Evolutionary conservation across 1,140 invertebrate genomes (phyloP).

Genomic region (Drosophila orena): DNA sequence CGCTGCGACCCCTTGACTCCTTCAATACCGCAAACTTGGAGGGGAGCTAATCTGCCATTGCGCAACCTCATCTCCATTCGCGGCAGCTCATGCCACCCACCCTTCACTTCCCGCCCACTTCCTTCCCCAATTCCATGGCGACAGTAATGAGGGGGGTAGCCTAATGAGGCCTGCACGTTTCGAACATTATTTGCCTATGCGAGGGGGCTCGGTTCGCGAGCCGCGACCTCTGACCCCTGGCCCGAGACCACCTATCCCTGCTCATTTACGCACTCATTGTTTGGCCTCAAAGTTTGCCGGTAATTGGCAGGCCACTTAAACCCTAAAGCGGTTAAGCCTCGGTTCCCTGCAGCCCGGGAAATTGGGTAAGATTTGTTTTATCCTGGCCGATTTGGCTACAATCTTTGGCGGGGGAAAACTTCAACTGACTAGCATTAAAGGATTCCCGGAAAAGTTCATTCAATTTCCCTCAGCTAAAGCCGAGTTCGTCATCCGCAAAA

Average conservation of each 20-base stretch:
- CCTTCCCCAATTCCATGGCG: slow-evolving; percentile 13
- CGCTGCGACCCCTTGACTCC: slow-evolving; percentile 13
- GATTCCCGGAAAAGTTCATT: background rate
- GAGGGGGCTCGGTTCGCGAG: slow-evolving; percentile 5
- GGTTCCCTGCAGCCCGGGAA: slow-evolving; percentile 20
- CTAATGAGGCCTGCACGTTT: slow-evolving; percentile 61
- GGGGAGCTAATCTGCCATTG: slow-evolving; percentile 44
- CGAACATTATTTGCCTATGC: slow-evolving; percentile 58
- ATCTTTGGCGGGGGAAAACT: background rate
- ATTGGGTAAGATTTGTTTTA: slow-evolving; percentile 29
- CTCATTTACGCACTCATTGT: slow-evolving; percentile 44
- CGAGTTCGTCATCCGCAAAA: no score
- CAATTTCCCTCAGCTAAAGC: background rate
- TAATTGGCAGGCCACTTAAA: slow-evolving; percentile 54
- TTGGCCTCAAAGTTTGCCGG: slow-evolving; percentile 44
- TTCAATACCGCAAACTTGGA: background rate
- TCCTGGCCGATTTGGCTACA: background rate
- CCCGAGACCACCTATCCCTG: slow-evolving; percentile 9
- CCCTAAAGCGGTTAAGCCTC: slow-evolving; percentile 27
- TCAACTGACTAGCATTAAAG: slow-evolving; percentile 3
- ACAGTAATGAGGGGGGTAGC: slow-evolving; percentile 26
- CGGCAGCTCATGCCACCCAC: slow-evolving; percentile 20
- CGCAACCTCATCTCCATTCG: slow-evolving; percentile 47
- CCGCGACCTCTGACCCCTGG: background rate
- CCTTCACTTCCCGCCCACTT: background rate